Percentiles rank a stretch among this genome's conserved stretches.
Evolutionary conservation across 2,888 invertebrate genomes (phyloP).

Genomic region (Drosophila testacea): DNA sequence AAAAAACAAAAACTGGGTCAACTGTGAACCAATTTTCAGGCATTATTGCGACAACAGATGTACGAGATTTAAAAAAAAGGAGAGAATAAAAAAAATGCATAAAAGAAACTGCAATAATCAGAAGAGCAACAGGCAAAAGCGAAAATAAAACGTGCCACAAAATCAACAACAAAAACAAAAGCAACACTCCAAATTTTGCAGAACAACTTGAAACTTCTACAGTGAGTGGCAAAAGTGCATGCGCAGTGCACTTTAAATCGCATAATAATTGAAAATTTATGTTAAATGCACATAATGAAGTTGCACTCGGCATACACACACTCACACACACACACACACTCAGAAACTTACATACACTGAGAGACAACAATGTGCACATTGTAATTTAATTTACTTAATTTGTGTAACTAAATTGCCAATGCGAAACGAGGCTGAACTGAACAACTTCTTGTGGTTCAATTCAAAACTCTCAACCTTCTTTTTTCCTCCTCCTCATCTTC

Average conservation of each 20-base stretch:
- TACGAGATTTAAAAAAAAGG: slow-evolving; percentile 53
- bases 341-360: slow-evolving; percentile 6
- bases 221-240: slow-evolving; percentile 62
- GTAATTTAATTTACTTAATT: slow-evolving; percentile 80
- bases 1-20: slow-evolving; percentile 69
- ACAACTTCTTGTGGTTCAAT: slow-evolving; percentile 47
- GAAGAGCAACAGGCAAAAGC: slow-evolving; percentile 51
- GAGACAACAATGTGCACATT: slow-evolving; percentile 66
- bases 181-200: slow-evolving; percentile 47
- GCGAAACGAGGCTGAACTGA: slow-evolving; percentile 41
- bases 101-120: slow-evolving; percentile 66
- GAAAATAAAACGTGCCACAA: slow-evolving; percentile 72
- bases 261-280: slow-evolving; percentile 80
- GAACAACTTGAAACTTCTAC: slow-evolving; percentile 41
- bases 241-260: slow-evolving; percentile 77
- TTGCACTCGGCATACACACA: slow-evolving; percentile 58
- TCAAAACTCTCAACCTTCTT: slow-evolving; percentile 34
- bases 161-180: slow-evolving; percentile 32
- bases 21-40: slow-evolving; percentile 76
- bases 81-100: slow-evolving; percentile 28
- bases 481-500: neutral
- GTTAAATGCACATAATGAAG: slow-evolving; percentile 80
- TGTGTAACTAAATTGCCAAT: slow-evolving; percentile 69
- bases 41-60: slow-evolving; percentile 77
- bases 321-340: neutral